A percentile compares a stretch with the other conserved stretches of the same genome.
These are phyloP conservation scores for Phlogophora meticulosa DNA, from an alignment of 2,888 invertebrate species.

Conservation along the genomic window DNA sequence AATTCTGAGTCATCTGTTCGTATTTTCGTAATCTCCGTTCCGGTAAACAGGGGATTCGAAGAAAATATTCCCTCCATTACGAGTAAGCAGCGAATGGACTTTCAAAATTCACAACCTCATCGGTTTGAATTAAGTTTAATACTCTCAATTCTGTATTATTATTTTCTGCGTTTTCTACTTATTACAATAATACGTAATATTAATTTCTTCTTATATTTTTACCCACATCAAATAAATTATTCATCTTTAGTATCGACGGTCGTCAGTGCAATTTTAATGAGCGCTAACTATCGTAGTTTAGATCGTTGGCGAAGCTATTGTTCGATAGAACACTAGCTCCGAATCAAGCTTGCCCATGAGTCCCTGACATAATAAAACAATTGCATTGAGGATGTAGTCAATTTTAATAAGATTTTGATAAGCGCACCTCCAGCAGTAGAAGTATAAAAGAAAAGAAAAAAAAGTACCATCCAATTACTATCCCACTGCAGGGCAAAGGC, in stretches of 20 bases:
- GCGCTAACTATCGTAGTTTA: conserved; percentile 1
- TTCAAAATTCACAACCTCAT: conserved; percentile 7
- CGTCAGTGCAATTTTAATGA: background rate
- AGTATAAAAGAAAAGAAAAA: no score
- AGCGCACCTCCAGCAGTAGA: no score
- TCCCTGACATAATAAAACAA: conserved; percentile 41
- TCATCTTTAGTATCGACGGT: background rate
- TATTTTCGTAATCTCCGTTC: conserved; percentile 30
- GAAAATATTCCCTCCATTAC: conserved; percentile 45
- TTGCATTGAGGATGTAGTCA: conserved; percentile 10
- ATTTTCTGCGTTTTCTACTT: no score
- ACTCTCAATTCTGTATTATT: conserved; percentile 2
- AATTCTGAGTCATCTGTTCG: conserved; percentile 40
- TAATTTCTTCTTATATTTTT: no score
- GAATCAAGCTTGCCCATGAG: conserved; percentile 37
- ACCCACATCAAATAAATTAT: background rate
- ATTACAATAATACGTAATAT: no score
- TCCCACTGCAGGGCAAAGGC: no score
- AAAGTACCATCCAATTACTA: no score
- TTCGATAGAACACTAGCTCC: conserved; percentile 42
- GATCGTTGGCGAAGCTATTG: conserved; percentile 36
- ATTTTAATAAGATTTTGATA: conserved; percentile 16
- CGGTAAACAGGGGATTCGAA: conserved; percentile 42
- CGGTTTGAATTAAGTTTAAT: conserved; percentile 22
- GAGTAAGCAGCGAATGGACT: conserved; percentile 20